Conservation (phyloP, 2,113 vertebrate species). For the Ariopsis seemanni region DNA sequence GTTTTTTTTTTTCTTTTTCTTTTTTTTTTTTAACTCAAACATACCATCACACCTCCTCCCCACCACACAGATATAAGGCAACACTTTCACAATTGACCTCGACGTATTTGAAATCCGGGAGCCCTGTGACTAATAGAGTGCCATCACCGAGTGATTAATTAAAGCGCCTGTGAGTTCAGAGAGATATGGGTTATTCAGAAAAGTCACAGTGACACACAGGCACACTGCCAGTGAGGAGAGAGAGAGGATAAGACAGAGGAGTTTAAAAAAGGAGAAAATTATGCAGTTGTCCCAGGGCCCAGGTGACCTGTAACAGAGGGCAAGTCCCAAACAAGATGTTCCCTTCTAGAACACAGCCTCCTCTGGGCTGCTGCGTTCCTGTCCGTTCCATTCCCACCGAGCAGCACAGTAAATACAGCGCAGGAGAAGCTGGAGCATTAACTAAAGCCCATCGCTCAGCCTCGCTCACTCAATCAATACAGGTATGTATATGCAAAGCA, state of each 20-base stretch:
- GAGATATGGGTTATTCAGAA: conserved; percentile 19
- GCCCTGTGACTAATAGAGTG: not conserved
- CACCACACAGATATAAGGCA: no score
- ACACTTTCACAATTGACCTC: not conserved
- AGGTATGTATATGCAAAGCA: conserved; percentile 57
- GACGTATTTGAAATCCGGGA: not conserved
- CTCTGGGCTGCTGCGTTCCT: conserved; percentile 13
- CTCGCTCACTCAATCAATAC: conserved; percentile 41
- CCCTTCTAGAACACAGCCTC: conserved; percentile 41
- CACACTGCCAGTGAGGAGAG: conserved; percentile 10
- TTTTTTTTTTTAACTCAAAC: not conserved
- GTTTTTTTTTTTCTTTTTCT: not conserved
- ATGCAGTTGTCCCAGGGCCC: conserved; percentile 16
- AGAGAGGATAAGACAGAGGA: not conserved
- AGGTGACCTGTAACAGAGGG: conserved; percentile 29
- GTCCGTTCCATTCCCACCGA: conserved; percentile 7
- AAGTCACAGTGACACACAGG: conserved; percentile 30
- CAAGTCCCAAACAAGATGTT: conserved; percentile 47
- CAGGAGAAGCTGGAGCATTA: conserved; percentile 34
- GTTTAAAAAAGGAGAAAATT: not conserved
- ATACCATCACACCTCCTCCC: not conserved
- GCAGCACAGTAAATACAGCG: conserved; percentile 48
- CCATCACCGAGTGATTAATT: conserved; percentile 17
- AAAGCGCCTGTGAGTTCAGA: conserved; percentile 16
- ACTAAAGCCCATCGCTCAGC: conserved; percentile 25